Base-by-base conservation (phyloP, 2,888 invertebrate species). In the Blastobasis adustella region DNA sequence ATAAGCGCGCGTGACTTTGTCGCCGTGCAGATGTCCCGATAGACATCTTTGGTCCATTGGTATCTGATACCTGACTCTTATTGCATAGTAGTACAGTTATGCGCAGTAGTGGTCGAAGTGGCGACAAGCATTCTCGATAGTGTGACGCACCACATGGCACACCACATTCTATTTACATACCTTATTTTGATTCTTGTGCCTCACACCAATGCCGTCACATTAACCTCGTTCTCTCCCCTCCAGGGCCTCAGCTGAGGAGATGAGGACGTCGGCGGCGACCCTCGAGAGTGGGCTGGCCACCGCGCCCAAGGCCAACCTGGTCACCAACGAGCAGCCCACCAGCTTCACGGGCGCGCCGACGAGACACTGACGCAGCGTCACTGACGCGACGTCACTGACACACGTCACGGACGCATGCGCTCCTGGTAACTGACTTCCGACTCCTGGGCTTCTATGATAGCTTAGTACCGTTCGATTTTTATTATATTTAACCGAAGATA, bases 241-340 rank as follows among this genome's bases (percentile, higher is more conserved):
- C 81, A 96, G 96, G 90, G 96, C 94, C 63, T 90, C 94, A 65
- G 90, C 91, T 62, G 93, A 93, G 61, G 94, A 95, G 68, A 96
- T 96, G 96, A 91, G 94, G 79, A 90, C 90, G 79, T 89, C 93
- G 71, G 93, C 93, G 59, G 91, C 90, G 54, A 82, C 71, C 57
- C 76, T 90, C 46, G 87, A 86, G 64, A 74, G 83, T 46, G 88
- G 87, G 1, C 45, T 62, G 42, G 75, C 90, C 61, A 82, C 91
- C 57, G 92, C 90, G 64, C 92, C 93, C 82, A 92, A 92, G 67
- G 92, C 94, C 67, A 93, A 91, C 71, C 92, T 96, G 73, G 94
- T 96, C 67, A 91, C 92, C 72, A 94, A 95, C 89, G 95, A 94
- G 73, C 94, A 94, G 81, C 95, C 95, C 46, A 91, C 94, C 79